phyloP scores from a whole-genome alignment of 2,888 invertebrate species.

The Scelioninae gen. 1 region DNA sequence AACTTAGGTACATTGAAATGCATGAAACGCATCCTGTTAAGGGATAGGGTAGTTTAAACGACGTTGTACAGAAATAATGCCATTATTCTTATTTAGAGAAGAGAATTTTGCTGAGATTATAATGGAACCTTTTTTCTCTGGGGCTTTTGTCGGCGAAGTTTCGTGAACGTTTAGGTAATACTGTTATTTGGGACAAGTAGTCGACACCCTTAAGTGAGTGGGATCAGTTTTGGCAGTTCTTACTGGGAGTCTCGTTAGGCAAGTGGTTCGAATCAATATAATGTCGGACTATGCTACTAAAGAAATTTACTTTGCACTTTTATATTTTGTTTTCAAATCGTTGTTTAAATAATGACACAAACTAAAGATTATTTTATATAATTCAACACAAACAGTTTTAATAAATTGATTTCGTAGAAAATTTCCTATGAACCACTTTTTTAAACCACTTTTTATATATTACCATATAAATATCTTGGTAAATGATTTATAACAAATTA shows the following conservation, averaged over 20 bases:
- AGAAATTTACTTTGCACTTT: too few species aligned
- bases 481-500: too few species aligned
- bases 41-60: slow-evolving; percentile 27
- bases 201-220: slow-evolving; percentile 16
- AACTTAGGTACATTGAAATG: slow-evolving; percentile 25
- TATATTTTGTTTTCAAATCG: too few species aligned
- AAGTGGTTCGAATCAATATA: slow-evolving; percentile 4
- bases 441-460: too few species aligned
- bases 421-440: too few species aligned
- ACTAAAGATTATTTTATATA: too few species aligned
- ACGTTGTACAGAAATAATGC: slow-evolving; percentile 26
- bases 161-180: slow-evolving; percentile 33
- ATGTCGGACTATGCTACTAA: background rate
- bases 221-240: slow-evolving; percentile 8
- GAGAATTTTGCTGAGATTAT: slow-evolving; percentile 17
- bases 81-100: slow-evolving; percentile 37
- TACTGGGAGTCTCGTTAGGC: background rate
- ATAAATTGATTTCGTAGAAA: too few species aligned
- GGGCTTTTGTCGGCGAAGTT: slow-evolving; percentile 12
- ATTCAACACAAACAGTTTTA: too few species aligned
- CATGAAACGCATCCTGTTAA: slow-evolving; percentile 20
- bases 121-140: slow-evolving; percentile 15
- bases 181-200: slow-evolving; percentile 39
- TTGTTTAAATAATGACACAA: too few species aligned
- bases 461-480: too few species aligned